These are phyloP conservation scores for Acropternis orthonyx DNA, from an alignment of 2,797 vertebrate species.

Conservation along the genomic window DNA sequence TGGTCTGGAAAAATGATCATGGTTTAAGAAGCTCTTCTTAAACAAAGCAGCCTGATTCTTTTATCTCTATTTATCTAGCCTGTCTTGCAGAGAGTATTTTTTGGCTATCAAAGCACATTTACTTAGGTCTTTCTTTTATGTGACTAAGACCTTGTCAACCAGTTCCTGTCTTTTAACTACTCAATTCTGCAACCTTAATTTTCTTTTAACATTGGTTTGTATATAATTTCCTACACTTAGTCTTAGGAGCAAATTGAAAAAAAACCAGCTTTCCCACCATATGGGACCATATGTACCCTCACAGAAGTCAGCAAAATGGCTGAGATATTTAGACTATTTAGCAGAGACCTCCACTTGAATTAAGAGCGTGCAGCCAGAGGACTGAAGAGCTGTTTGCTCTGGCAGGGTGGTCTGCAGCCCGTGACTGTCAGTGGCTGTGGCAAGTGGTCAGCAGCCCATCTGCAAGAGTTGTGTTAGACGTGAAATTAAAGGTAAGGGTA, in stretches of 20 bases:
- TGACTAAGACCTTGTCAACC: neutral
- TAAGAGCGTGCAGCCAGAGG: neutral
- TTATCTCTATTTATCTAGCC: constrained; percentile 24
- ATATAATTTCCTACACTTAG: neutral
- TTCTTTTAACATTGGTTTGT: neutral
- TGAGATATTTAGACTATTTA: neutral
- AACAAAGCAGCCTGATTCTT: neutral
- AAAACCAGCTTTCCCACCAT: neutral
- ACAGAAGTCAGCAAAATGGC: neutral
- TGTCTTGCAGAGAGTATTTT: neutral
- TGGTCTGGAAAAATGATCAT: neutral
- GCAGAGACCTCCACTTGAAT: neutral
- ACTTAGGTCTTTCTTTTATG: neutral
- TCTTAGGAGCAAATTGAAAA: neutral
- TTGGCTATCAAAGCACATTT: constrained; percentile 4
- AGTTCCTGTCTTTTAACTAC: neutral
- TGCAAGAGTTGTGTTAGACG: neutral
- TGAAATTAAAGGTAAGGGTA: neutral
- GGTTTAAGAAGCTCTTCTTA: constrained; percentile 4
- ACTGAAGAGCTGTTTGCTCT: neutral
- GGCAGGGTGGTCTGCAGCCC: constrained; percentile 4
- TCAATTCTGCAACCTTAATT: neutral
- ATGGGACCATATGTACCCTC: neutral
- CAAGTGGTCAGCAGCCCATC: neutral
- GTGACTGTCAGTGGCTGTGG: rapidly evolving